These are phyloP conservation scores for Ancistrus triradiatus DNA, from an alignment of 2,113 vertebrate genomes.

Conservation along the genomic window DNA sequence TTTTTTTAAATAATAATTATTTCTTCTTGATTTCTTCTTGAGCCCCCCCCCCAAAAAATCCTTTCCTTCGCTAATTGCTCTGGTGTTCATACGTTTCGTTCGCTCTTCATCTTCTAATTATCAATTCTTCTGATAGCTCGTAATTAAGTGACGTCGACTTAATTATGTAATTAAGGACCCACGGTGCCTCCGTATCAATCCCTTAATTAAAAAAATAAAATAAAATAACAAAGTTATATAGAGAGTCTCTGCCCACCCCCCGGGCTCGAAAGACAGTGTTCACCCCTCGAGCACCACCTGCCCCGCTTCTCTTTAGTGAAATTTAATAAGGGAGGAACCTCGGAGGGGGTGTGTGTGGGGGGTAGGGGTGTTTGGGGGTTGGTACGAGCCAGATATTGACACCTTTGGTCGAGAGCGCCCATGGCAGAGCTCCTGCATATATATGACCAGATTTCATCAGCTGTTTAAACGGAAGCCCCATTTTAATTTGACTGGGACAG, in stretches of 20 bases:
- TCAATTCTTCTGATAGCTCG: conserved; percentile 99
- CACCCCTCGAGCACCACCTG: conserved; percentile 29
- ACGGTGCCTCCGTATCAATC: conserved; percentile 99
- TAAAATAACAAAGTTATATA: too few species aligned
- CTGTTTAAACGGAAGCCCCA: conserved; percentile 19
- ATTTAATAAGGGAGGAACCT: conserved; percentile 21
- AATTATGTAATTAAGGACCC: conserved; percentile 99
- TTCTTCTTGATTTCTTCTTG: too few species aligned
- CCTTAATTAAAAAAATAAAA: conserved; percentile 97
- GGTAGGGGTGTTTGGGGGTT: background rate
- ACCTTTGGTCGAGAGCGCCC: conserved; percentile 6
- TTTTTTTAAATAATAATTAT: too few species aligned
- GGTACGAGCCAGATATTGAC: conserved; percentile 8
- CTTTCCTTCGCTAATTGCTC: conserved; percentile 90
- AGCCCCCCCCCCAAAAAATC: too few species aligned
- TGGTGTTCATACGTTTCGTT: conserved; percentile 95
- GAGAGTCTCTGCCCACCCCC: background rate
- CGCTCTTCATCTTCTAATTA: conserved; percentile 99
- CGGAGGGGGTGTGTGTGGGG: background rate
- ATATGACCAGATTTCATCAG: conserved; percentile 25
- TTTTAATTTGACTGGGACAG: conserved; percentile 21
- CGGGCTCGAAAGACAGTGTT: background rate
- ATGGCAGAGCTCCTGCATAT: conserved; percentile 13
- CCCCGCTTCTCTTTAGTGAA: conserved; percentile 10
- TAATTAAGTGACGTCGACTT: conserved; percentile 99